These are phyloP conservation scores for Brachionus koreanus DNA, from an alignment of 1,140 invertebrate genomes.

Conservation along the genomic window DNA sequence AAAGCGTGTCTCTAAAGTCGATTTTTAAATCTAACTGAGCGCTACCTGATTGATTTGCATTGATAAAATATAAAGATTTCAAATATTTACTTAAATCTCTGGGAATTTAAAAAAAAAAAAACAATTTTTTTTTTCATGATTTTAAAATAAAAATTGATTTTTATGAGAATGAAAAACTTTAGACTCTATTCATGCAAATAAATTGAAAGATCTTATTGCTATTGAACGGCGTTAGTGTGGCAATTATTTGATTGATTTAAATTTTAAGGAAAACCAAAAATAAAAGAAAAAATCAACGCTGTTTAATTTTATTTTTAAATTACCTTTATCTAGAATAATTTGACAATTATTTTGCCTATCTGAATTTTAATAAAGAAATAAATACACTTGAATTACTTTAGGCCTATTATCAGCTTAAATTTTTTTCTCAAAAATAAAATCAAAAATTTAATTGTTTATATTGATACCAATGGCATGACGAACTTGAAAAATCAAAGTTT, in stretches of 20 bases:
- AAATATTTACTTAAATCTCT: conserved; percentile 23
- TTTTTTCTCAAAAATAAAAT: background rate
- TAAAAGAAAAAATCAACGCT: background rate
- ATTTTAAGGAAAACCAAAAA: background rate
- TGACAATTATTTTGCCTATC: conserved; percentile 13
- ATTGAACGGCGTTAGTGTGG: background rate
- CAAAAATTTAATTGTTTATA: background rate
- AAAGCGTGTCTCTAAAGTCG: conserved; percentile 25
- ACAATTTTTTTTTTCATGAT: background rate
- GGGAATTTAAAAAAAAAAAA: background rate
- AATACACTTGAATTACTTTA: background rate
- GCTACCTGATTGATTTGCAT: conserved; percentile 23
- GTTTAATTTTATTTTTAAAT: background rate
- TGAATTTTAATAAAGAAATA: conserved; percentile 24
- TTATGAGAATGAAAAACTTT: background rate
- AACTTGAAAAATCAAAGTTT: background rate
- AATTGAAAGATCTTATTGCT: background rate
- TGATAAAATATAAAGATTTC: background rate
- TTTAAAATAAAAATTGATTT: conserved; percentile 11
- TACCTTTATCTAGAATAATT: background rate
- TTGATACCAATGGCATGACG: background rate
- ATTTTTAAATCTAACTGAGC: background rate
- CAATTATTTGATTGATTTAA: background rate
- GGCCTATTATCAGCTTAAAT: background rate
- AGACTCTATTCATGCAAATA: background rate